Base-by-base conservation (phyloP, 1,140 invertebrate species). In the Megalonaias nervosa region DNA sequence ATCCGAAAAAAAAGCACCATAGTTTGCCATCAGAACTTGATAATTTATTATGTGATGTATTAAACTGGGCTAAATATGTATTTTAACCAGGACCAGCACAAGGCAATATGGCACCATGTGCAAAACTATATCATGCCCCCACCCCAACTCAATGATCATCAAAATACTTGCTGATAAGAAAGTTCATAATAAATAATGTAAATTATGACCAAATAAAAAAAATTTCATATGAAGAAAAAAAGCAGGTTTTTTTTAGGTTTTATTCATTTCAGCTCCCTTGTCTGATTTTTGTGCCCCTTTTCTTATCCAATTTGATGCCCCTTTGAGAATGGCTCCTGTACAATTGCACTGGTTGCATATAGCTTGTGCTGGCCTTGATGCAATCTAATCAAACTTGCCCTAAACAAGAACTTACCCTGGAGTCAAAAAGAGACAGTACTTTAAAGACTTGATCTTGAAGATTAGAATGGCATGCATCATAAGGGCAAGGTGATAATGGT, bases 401-500 rank as follows among this genome's bases (percentile, higher is more conserved):
- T 26, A 31, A n/a, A 66, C 17, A 66, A 64, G 68, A 15, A 70
- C 82, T 90, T 87, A 94, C 93, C 87, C 93, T 92, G 31, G 92
- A 91, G 87, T 97, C 95, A 85, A 97, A 98, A 9, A 98, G 90
- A 81, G 93, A 91, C 93, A 87, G 93, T 92, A 81, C 97, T 87
- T 55, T 95, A 93, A 87, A 94, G 87, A 95, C 55, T 93, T 96
- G 57, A 97, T 87, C 81, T 93, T 94, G 85, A 97, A 97, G 67
- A 93, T 92, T 16, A 95, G 93, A 75, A 97, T 93, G 87, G 96
- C 95, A 77, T 95, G 93, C 64, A 97, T 91, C 1, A 95, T 93
- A 67, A 94, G 92, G 15, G 94, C 93, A 15, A 97, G 90, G 90
- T 96, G 94, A 79, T 94, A 94, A 87, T 97, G 96, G 75, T 96